Conservation (phyloP, 2,888 invertebrate genomes). For the Cistogaster globosa region DNA sequence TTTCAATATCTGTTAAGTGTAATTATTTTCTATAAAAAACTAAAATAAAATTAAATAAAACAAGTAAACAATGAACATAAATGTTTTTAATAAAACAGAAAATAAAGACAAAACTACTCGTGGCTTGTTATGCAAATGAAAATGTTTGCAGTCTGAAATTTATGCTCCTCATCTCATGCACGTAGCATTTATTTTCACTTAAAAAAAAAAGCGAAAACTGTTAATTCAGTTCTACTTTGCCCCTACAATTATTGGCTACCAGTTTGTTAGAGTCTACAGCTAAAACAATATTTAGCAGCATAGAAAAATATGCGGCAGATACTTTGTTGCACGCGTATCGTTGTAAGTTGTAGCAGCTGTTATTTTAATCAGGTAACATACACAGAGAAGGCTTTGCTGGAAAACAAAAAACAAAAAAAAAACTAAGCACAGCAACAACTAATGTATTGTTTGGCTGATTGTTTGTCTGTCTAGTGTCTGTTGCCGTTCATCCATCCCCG, state of each 20-base stretch:
- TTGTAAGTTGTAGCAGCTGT: constrained; percentile 50
- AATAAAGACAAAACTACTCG: neutral
- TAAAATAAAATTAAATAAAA: constrained; percentile 15
- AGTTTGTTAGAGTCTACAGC: constrained; percentile 11
- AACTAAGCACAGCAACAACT: neutral
- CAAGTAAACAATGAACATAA: constrained; percentile 39
- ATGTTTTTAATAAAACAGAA: constrained; percentile 24
- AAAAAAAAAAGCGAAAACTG: constrained; percentile 51
- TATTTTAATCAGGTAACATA: neutral
- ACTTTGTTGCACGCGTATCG: constrained; percentile 39
- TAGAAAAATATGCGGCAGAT: neutral
- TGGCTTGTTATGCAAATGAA: constrained; percentile 68
- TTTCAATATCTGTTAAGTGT: constrained; percentile 6
- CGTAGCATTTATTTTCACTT: constrained; percentile 52
- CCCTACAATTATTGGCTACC: constrained; percentile 59
- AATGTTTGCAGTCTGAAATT: constrained; percentile 65
- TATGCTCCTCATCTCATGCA: constrained; percentile 49
- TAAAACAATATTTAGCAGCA: constrained; percentile 19
- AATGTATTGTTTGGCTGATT: neutral
- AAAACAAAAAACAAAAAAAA: neutral
- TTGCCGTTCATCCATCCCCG: constrained; percentile 62
- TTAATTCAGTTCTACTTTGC: constrained; percentile 41
- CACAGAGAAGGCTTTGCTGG: too few relatives aligned
- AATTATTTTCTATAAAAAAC: constrained; percentile 12
- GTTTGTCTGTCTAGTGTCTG: constrained; percentile 15